A percentile compares a stretch with the other conserved stretches of the same genome.
Evolutionary conservation across 2,797 vertebrate species (phyloP).

Genomic region (Gallirallus australis): DNA sequence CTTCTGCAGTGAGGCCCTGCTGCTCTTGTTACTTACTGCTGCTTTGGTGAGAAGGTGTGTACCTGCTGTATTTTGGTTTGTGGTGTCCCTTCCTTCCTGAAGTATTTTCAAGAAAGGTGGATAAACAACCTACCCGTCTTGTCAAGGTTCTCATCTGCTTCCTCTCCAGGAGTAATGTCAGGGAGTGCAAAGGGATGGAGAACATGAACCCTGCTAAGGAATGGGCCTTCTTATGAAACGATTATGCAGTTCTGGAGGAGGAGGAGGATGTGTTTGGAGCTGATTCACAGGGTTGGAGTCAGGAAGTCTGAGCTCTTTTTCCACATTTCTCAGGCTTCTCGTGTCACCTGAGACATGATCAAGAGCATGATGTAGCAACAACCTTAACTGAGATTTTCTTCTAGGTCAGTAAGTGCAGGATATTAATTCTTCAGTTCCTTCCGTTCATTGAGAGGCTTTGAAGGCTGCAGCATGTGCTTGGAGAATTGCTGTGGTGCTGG

Average conservation of each 20-base stretch:
- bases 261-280: neutral
- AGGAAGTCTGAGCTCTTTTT: slow-evolving; percentile 2
- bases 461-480: accelerated
- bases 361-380: neutral
- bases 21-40: neutral
- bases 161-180: neutral
- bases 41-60: neutral
- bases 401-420: neutral
- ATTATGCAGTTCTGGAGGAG: neutral
- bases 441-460: neutral
- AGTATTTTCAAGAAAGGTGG: neutral
- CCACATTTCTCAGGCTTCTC: neutral
- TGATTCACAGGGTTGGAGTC: neutral
- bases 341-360: neutral
- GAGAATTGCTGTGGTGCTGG: neutral
- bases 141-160: neutral
- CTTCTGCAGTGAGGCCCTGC: neutral
- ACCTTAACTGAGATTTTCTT: neutral
- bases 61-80: neutral
- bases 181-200: neutral
- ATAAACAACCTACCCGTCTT: neutral
- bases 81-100: neutral
- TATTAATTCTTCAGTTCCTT: neutral
- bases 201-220: neutral
- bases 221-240: neutral